Base-by-base conservation (phyloP, 2,888 invertebrate genomes). In the Sepiola atlantica region DNA sequence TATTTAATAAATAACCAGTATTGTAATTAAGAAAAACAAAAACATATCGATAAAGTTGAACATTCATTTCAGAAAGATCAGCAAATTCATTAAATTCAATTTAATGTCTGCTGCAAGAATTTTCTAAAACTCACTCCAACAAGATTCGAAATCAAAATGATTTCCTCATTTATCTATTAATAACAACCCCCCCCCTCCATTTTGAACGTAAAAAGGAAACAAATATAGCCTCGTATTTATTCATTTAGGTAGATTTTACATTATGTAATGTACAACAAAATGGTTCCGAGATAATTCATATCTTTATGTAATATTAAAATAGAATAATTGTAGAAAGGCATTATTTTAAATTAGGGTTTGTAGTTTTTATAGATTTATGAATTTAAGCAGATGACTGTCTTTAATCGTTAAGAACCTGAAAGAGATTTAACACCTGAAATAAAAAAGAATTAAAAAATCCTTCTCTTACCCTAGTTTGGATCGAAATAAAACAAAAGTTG, bases 361-460 rank as follows among this genome's bases (percentile, higher is more conserved):
- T 77, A 77, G 77, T n/a, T 77, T 77, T 61, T 61, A 1, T 28
- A 77, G 0, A 77, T 77, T 12, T n/a, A 32, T n/a, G 32, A 32
- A 77, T 4, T 77, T 77, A 77, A 77, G n/a, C 77, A 77, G 16
- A n/a, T 77, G 32, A 77, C n/a, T n/a, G n/a, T n/a, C 77, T 77
- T 77, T 77, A 18, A 77, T n/a, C n/a, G 3, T n/a, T 77, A 16
- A n/a, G 77, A 77, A 77, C 77, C 77, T 77, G 77, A 77, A 77
- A 77, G 77, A 77, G n/a, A 77, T 77, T 77, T n/a, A 77, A n/a
- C n/a, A 77, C 77, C 77, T 77, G 77, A 77, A 77, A 77, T n/a
- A 16, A 77, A 77, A n/a, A 77, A 77, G n/a, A n/a, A n/a, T 77
- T 77, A n/a, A 32, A n/a, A 77, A 77, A 61, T 28, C n/a, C 3